Conservation (phyloP, 1,140 invertebrate species). For the Eciton burchellii region DNA sequence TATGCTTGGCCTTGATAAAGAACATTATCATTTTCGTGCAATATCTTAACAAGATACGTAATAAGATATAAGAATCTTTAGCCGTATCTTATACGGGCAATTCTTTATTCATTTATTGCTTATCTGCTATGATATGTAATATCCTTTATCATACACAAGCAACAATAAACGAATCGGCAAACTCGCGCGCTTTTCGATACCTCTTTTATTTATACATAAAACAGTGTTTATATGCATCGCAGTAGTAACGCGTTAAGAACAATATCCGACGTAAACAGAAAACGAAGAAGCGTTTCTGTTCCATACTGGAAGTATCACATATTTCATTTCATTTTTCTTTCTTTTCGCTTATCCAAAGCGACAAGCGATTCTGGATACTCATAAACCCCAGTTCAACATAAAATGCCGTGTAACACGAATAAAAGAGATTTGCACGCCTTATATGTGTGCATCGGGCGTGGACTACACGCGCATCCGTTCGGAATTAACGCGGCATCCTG, state of each 20-base stretch:
- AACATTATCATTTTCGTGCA: constrained; percentile 11
- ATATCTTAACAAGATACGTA: constrained; percentile 14
- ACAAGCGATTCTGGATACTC: background rate
- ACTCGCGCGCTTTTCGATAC: background rate
- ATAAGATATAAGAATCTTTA: constrained; percentile 31
- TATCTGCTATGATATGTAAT: background rate
- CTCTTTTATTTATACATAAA: background rate
- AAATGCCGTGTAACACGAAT: background rate
- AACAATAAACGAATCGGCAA: background rate
- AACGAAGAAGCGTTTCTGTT: too few relatives aligned
- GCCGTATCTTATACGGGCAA: background rate
- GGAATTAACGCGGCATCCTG: constrained; percentile 28
- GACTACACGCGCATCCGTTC: background rate
- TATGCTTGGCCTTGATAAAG: constrained; percentile 3
- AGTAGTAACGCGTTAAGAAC: constrained; percentile 7
- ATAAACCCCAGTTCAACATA: background rate
- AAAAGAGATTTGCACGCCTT: too few relatives aligned
- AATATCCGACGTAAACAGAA: too few relatives aligned
- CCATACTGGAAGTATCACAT: too few relatives aligned
- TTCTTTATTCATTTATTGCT: background rate
- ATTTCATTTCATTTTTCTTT: too few relatives aligned
- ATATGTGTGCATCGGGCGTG: too few relatives aligned
- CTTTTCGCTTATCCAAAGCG: too few relatives aligned
- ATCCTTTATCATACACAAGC: background rate
- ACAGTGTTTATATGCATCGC: background rate